phyloP scores from a whole-genome alignment of 2,888 invertebrate genomes.

The Arge pagana region DNA sequence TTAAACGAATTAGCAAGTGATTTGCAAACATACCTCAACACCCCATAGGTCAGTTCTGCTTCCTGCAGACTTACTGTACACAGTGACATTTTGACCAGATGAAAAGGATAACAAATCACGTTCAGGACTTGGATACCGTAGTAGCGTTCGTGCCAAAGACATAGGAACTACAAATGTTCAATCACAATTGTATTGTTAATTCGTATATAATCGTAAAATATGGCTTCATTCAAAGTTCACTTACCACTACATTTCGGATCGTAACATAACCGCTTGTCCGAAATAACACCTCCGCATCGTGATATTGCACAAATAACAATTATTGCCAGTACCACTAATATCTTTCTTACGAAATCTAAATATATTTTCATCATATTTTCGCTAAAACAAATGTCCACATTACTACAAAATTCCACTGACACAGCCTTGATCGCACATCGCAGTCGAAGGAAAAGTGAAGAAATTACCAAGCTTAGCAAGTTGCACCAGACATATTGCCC shows the following conservation, averaged over 20 bases:
- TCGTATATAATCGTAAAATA: constrained; percentile 44
- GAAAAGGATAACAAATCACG: constrained; percentile 66
- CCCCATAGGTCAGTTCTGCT: constrained; percentile 68
- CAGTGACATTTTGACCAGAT: constrained; percentile 62
- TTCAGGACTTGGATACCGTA: constrained; percentile 64
- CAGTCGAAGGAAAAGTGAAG: too few species aligned
- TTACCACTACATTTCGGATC: constrained; percentile 73
- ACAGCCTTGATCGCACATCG: constrained; percentile 24
- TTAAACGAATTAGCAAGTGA: not conserved
- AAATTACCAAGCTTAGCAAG: too few species aligned
- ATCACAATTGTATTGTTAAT: constrained; percentile 15
- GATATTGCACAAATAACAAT: constrained; percentile 39
- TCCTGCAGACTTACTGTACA: constrained; percentile 76
- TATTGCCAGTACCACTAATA: constrained; percentile 37
- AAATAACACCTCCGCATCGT: constrained; percentile 53
- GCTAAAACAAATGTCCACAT: constrained; percentile 52
- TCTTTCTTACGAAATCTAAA: constrained; percentile 37
- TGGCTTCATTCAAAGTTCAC: too few species aligned
- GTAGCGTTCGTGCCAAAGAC: constrained; percentile 66
- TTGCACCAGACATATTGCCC: too few species aligned
- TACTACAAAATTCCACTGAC: constrained; percentile 38
- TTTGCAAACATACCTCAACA: constrained; percentile 58
- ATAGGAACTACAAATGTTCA: constrained; percentile 61
- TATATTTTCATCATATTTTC: constrained; percentile 50
- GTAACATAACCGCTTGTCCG: constrained; percentile 73